These are phyloP conservation scores for Acleris laterana DNA, from an alignment of 2,888 invertebrate species.

Conservation along the genomic window DNA sequence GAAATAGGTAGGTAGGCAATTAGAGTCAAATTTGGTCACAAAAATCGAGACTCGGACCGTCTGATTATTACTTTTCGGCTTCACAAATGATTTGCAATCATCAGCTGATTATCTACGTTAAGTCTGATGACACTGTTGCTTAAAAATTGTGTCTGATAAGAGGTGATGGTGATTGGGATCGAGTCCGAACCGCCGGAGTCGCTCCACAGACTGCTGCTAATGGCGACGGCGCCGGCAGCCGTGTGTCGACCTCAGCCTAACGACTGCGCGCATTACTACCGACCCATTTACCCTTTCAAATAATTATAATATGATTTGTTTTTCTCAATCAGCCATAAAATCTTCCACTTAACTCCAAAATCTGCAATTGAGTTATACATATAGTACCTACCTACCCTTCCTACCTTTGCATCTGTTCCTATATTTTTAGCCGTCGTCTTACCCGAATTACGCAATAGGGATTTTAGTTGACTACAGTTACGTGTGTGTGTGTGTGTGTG, in stretches of 20 bases:
- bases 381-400: too few species aligned
- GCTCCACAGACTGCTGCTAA: slow-evolving; percentile 11
- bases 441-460: too few species aligned
- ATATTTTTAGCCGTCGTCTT: too few species aligned
- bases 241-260: slow-evolving; percentile 33
- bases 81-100: background rate
- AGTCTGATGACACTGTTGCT: background rate
- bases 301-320: slow-evolving; percentile 22
- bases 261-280: slow-evolving; percentile 33
- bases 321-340: slow-evolving; percentile 31
- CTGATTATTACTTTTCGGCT: background rate
- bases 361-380: too few species aligned
- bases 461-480: too few species aligned
- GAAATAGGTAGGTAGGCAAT: too few species aligned
- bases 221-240: slow-evolving; percentile 35
- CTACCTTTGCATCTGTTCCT: too few species aligned
- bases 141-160: background rate
- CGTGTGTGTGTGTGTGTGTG: too few species aligned
- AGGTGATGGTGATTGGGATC: background rate
- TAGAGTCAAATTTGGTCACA: too few species aligned
- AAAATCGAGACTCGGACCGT: too few species aligned
- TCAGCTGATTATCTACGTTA: background rate
- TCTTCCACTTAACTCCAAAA: slow-evolving; percentile 28
- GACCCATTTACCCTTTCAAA: slow-evolving; percentile 33
- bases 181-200: background rate